Percentiles rank a stretch among this genome's conserved stretches.
These are phyloP conservation scores for Synergus japonicus DNA, from an alignment of 2,888 invertebrate genomes.

Conservation along the genomic window DNA sequence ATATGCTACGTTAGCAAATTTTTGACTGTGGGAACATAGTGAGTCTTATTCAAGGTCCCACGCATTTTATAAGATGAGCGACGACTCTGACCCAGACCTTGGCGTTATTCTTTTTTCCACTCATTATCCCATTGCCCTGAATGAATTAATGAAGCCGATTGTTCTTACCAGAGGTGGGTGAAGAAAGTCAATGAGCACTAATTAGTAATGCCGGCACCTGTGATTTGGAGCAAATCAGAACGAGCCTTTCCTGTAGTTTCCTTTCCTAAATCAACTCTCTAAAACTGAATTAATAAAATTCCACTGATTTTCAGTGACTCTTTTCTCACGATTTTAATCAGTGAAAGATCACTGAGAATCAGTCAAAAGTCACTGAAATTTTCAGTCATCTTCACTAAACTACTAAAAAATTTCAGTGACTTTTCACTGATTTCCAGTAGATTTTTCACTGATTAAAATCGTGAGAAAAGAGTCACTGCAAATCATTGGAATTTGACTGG, in stretches of 20 bases:
- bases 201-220: background rate
- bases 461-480: too few relatives aligned
- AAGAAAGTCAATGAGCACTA: background rate
- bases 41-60: background rate
- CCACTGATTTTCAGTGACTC: too few relatives aligned
- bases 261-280: background rate
- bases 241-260: background rate
- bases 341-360: too few relatives aligned
- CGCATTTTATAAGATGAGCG: background rate
- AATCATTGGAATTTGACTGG: too few relatives aligned
- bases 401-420: too few relatives aligned
- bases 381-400: too few relatives aligned
- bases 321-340: too few relatives aligned
- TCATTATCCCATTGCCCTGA: constrained; percentile 15
- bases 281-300: too few relatives aligned
- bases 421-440: too few relatives aligned
- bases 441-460: too few relatives aligned
- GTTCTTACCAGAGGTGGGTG: background rate
- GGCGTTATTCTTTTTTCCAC: background rate
- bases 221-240: background rate
- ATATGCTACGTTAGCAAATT: background rate
- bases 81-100: constrained; percentile 20
- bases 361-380: too few relatives aligned
- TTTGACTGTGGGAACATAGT: background rate
- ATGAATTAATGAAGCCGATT: constrained; percentile 8